Evolutionary conservation across 1,140 invertebrate genomes (phyloP).

Genomic region (Drosophila gunungcola): DNA sequence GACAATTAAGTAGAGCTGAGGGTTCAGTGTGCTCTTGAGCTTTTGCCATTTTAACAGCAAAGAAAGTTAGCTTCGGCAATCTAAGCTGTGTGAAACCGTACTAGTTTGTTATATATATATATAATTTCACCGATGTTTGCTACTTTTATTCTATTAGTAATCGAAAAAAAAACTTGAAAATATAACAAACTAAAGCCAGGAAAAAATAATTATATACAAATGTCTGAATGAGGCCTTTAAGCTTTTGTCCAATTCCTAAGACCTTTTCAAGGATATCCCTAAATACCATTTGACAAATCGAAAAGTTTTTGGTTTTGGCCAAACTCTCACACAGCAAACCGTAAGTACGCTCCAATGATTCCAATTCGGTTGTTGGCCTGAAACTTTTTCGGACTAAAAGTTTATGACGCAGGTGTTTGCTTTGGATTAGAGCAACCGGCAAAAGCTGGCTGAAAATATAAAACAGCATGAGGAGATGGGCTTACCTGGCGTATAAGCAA

Average conservation of each 20-base stretch:
- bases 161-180: no score
- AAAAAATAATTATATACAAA: background rate
- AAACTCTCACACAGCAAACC: constrained; percentile 44
- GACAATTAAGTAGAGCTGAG: no score
- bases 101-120: no score
- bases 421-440: constrained; percentile 56
- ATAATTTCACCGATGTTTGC: no score
- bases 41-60: no score
- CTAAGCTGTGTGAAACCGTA: no score
- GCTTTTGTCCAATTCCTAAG: constrained; percentile 10
- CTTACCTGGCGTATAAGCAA: constrained; percentile 42
- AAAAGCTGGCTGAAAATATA: constrained; percentile 19
- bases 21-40: no score
- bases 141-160: no score
- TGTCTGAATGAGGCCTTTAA: constrained; percentile 3
- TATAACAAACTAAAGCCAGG: no score
- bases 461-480: constrained; percentile 16
- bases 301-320: constrained; percentile 62
- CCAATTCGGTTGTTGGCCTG: constrained; percentile 65
- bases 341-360: constrained; percentile 69
- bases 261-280: constrained; percentile 42
- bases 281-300: constrained; percentile 62
- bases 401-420: constrained; percentile 76
- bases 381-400: constrained; percentile 74
- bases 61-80: no score